Evolutionary conservation across 2,797 vertebrate species (phyloP).

Genomic region (Cheirogaleus major): DNA sequence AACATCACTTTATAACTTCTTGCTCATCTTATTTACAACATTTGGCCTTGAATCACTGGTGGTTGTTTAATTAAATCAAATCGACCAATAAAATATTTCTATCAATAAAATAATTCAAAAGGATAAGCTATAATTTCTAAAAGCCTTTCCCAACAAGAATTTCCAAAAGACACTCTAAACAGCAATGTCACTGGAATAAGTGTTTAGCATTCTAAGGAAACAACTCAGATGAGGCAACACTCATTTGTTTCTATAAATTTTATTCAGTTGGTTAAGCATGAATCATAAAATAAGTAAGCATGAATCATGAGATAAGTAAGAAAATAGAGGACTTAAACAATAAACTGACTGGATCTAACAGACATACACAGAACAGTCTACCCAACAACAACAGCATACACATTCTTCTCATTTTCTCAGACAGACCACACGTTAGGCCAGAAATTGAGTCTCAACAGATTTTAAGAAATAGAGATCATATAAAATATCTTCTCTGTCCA

Average conservation of each 20-base stretch:
- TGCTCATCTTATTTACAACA: neutral
- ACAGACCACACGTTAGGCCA: neutral
- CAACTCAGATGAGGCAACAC: neutral
- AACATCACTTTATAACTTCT: neutral
- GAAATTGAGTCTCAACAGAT: neutral
- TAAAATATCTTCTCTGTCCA: neutral
- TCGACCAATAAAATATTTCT: neutral
- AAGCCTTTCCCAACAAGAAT: neutral
- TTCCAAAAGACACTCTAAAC: neutral
- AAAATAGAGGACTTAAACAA: neutral
- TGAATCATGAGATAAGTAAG: neutral
- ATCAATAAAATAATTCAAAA: neutral
- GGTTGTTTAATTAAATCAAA: neutral
- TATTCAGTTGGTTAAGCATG: neutral
- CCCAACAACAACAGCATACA: neutral
- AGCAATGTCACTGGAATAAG: neutral
- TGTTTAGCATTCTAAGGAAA: neutral
- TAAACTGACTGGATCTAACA: neutral
- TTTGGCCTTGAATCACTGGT: neutral
- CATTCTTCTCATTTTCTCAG: neutral
- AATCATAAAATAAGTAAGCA: neutral
- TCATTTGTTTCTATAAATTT: neutral
- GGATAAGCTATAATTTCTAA: neutral
- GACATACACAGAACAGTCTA: neutral
- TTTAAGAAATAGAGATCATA: neutral